Evolutionary conservation across 1,140 invertebrate species (phyloP).

Genomic region (Yoshiicerus persimilis): DNA sequence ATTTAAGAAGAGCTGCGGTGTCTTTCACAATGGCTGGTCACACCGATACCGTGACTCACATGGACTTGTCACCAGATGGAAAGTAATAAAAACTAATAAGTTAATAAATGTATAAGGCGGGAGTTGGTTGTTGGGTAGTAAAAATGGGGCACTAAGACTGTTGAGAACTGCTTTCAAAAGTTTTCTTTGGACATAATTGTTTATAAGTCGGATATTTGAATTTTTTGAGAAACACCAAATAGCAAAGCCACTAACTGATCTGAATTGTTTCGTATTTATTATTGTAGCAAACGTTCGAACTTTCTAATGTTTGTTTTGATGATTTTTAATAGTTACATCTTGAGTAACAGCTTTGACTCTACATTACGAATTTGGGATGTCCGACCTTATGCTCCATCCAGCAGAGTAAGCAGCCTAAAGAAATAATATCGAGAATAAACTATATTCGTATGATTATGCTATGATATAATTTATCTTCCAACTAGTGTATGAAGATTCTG

Average conservation of each 20-base stretch:
- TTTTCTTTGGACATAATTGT: too few species aligned
- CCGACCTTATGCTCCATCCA: constrained; percentile 72
- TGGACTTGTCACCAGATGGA: constrained; percentile 90
- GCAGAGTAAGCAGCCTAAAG: constrained; percentile 64
- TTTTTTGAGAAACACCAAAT: neutral
- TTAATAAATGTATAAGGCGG: too few species aligned
- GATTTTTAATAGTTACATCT: constrained; percentile 61
- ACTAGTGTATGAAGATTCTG: constrained; percentile 63
- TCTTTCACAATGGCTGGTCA: constrained; percentile 85
- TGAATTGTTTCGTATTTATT: neutral
- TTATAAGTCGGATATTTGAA: neutral
- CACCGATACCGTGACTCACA: constrained; percentile 90
- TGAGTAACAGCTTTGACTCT: constrained; percentile 70
- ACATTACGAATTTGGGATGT: constrained; percentile 74
- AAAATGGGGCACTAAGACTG: too few species aligned
- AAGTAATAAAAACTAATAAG: constrained; percentile 58
- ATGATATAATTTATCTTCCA: neutral
- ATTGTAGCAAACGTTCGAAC: neutral
- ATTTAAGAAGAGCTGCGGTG: constrained; percentile 86
- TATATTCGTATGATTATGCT: too few species aligned
- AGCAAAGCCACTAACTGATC: neutral
- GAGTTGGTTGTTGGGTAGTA: too few species aligned
- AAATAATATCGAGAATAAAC: too few species aligned
- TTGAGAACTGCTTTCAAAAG: too few species aligned
- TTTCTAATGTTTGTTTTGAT: neutral